phyloP scores from a whole-genome alignment of 2,888 invertebrate genomes.

The Asteroscopus sphinx region DNA sequence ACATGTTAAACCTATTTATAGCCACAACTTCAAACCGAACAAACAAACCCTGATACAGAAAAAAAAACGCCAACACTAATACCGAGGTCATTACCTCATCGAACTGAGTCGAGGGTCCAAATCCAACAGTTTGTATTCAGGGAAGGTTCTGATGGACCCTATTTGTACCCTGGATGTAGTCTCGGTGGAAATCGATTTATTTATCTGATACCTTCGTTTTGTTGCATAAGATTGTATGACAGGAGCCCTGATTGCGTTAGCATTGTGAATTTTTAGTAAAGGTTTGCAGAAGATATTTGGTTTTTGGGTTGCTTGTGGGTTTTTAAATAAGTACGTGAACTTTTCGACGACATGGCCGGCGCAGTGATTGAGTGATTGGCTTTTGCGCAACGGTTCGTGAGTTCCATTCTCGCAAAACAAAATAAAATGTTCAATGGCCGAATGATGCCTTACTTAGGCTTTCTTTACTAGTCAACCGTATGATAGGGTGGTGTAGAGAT shows the following conservation, averaged over 20 bases:
- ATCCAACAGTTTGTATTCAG: constrained; percentile 70
- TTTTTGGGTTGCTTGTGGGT: not conserved
- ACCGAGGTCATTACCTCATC: constrained; percentile 60
- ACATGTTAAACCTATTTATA: no score
- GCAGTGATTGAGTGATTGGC: no score
- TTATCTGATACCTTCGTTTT: constrained; percentile 56
- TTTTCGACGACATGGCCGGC: no score
- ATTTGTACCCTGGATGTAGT: constrained; percentile 67
- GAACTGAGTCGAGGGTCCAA: constrained; percentile 50
- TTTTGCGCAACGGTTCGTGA: no score
- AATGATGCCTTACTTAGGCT: no score
- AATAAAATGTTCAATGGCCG: no score
- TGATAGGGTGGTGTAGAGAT: no score
- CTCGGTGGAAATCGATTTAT: constrained; percentile 60
- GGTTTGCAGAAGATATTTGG: not conserved
- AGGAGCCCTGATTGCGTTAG: constrained; percentile 21
- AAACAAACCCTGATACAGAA: constrained; percentile 16
- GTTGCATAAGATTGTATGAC: constrained; percentile 52
- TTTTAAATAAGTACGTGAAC: no score
- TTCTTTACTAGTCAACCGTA: no score
- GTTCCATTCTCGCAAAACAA: no score
- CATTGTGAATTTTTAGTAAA: not conserved
- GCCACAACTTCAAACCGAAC: not conserved
- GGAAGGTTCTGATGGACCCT: constrained; percentile 56
- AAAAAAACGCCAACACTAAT: constrained; percentile 38